phyloP scores from a whole-genome alignment of 1,140 invertebrate genomes.

The Nebria ingens region DNA sequence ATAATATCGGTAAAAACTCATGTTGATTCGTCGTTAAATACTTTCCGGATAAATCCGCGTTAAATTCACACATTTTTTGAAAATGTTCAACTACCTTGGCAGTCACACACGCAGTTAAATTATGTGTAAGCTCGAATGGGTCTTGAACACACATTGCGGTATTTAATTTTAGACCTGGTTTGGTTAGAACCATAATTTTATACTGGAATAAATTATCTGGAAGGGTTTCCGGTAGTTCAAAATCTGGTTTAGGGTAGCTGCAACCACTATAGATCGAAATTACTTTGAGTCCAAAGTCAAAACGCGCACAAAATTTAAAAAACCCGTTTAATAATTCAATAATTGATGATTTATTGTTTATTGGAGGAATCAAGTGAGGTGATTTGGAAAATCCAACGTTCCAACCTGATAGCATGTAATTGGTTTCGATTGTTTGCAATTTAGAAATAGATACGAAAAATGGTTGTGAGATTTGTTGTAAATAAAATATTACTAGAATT shows the following conservation, averaged over 20 bases:
- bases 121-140: slow-evolving; percentile 48
- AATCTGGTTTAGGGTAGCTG: slow-evolving; percentile 32
- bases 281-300: slow-evolving; percentile 39
- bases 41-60: too few relatives aligned
- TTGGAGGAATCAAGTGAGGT: slow-evolving; percentile 13
- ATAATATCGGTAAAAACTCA: slow-evolving; percentile 10
- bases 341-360: slow-evolving; percentile 19
- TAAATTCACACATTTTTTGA: slow-evolving; percentile 17
- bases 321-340: slow-evolving; percentile 44
- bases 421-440: slow-evolving; percentile 28
- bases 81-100: slow-evolving; percentile 23
- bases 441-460: slow-evolving; percentile 35
- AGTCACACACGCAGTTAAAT: slow-evolving; percentile 34
- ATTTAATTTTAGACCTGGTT: slow-evolving; percentile 30
- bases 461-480: slow-evolving; percentile 42
- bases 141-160: slow-evolving; percentile 47
- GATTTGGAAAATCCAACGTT: slow-evolving; percentile 36
- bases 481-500: slow-evolving; percentile 51
- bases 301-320: slow-evolving; percentile 44
- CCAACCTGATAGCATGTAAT: slow-evolving; percentile 36
- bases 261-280: slow-evolving; percentile 44
- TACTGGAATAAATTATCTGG: slow-evolving; percentile 36
- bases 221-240: slow-evolving; percentile 32
- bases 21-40: too few relatives aligned
- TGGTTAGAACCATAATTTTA: slow-evolving; percentile 29